Percentiles rank a stretch among this genome's conserved stretches.
Evolutionary conservation across 2,797 vertebrate species (phyloP).

Genomic region (Spinus pinus): DNA sequence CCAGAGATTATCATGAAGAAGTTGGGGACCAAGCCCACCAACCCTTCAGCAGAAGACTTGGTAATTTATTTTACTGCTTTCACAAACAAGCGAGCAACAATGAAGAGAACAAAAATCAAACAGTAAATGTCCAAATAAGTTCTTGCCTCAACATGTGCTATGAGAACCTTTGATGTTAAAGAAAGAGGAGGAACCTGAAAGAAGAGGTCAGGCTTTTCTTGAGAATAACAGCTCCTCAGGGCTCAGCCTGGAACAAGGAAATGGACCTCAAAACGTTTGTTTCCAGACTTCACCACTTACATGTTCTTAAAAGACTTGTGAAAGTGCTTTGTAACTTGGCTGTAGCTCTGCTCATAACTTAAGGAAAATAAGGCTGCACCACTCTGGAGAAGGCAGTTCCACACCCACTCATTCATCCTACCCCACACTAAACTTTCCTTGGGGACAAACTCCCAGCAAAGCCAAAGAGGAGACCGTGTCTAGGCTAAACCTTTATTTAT

Average conservation of each 20-base stretch:
- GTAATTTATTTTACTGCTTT: neutral
- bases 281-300: neutral
- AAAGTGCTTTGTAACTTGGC: neutral
- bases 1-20: neutral
- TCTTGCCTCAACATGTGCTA: neutral
- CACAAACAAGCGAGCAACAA: neutral
- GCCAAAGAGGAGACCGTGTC: neutral
- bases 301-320: neutral
- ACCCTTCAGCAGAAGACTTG: neutral
- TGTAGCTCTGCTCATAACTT: neutral
- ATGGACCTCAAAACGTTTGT: accelerated
- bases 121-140: neutral
- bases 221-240: neutral
- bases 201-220: neutral
- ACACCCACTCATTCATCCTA: neutral
- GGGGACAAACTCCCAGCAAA: neutral
- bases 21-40: neutral
- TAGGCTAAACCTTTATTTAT: neutral
- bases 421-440: neutral
- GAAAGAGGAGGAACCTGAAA: neutral
- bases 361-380: neutral
- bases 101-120: neutral
- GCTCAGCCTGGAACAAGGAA: neutral
- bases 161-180: neutral
- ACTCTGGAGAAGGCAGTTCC: neutral